Evolutionary conservation across 2,888 invertebrate species (phyloP).

Genomic region (Crioceris asparagi): DNA sequence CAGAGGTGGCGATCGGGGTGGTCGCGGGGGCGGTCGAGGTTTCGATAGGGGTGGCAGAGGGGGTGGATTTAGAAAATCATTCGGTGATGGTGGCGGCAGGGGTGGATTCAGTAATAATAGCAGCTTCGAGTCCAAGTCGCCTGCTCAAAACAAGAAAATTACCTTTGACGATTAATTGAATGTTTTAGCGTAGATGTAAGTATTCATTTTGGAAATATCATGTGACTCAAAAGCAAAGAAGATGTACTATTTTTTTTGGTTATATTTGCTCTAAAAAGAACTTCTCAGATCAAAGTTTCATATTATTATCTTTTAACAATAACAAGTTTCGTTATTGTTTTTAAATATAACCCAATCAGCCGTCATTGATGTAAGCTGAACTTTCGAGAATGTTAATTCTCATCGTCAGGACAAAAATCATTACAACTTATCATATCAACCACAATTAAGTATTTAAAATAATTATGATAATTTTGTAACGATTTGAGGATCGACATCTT

Average conservation of each 20-base stretch:
- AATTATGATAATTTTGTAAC: too few species aligned
- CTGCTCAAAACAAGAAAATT: constrained; percentile 66
- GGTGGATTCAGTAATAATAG: constrained; percentile 49
- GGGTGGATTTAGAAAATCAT: constrained; percentile 28
- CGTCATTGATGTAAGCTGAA: too few species aligned
- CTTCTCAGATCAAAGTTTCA: background rate
- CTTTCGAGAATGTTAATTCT: too few species aligned
- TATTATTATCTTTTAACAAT: constrained; percentile 5
- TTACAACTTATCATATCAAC: too few species aligned
- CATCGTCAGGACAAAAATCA: too few species aligned
- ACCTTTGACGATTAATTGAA: constrained; percentile 45
- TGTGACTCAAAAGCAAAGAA: too few species aligned
- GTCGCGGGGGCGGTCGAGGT: constrained; percentile 18
- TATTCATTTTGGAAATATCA: constrained; percentile 11
- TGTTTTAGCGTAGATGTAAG: constrained; percentile 19
- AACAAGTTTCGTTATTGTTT: too few species aligned
- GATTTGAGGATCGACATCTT: too few species aligned
- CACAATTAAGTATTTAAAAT: too few species aligned
- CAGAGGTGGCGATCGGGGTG: constrained; percentile 25
- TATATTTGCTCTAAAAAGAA: too few species aligned
- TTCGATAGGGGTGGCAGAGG: constrained; percentile 17
- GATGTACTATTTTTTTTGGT: too few species aligned
- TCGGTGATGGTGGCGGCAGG: constrained; percentile 35
- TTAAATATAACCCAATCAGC: too few species aligned
- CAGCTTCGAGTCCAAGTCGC: constrained; percentile 45